Conservation (phyloP, 2,888 invertebrate species). For the Drosophila eohydei region DNA sequence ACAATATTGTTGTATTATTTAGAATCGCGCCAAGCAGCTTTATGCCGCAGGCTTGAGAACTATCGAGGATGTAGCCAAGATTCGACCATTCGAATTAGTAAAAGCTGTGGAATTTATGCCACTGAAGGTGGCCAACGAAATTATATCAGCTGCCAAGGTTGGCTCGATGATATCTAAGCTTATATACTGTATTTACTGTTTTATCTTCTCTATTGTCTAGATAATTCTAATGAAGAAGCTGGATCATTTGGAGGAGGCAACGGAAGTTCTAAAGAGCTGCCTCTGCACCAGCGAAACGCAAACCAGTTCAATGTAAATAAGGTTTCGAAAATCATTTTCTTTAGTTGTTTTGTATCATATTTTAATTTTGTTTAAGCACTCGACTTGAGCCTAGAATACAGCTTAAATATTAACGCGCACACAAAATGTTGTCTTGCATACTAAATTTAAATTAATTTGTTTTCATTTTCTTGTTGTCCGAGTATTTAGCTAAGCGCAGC, state of each 20-base stretch:
- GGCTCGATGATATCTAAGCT: not conserved
- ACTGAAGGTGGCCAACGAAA: constrained; percentile 90
- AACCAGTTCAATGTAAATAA: constrained; percentile 1
- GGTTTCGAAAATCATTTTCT: constrained; percentile 7
- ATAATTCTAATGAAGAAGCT: constrained; percentile 92
- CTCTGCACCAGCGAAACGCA: constrained; percentile 32
- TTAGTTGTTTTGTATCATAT: constrained; percentile 40
- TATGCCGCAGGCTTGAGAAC: constrained; percentile 93
- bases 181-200: not conserved
- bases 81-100: constrained; percentile 88
- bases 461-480: constrained; percentile 25
- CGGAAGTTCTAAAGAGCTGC: constrained; percentile 86
- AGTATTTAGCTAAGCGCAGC: constrained; percentile 44
- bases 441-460: constrained; percentile 55
- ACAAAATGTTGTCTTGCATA: constrained; percentile 45
- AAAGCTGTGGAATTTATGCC: constrained; percentile 90
- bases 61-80: constrained; percentile 91
- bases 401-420: constrained; percentile 63
- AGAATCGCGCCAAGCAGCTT: constrained; percentile 93
- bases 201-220: constrained; percentile 84
- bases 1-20: constrained; percentile 69
- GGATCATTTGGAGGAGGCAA: constrained; percentile 94
- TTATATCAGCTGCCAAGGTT: constrained; percentile 93
- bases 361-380: constrained; percentile 62
- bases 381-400: constrained; percentile 55